Percentiles rank a stretch among this genome's conserved stretches.
Evolutionary conservation across 2,113 vertebrate genomes (phyloP).

Genomic region (Hemiscyllium ocellatum): DNA sequence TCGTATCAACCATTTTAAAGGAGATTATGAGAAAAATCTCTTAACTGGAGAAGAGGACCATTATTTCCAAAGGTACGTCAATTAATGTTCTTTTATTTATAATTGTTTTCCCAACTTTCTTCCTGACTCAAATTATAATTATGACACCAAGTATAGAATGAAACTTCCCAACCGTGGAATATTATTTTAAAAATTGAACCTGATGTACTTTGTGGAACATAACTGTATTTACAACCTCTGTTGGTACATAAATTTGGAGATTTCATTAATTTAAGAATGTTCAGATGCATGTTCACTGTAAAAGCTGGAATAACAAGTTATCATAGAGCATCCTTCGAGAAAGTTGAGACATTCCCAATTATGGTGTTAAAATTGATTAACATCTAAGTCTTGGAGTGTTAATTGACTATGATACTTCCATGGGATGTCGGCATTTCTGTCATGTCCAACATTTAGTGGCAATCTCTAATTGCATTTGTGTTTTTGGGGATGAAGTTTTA

Average conservation of each 20-base stretch:
- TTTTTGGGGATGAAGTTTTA: no score
- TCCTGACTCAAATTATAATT: background rate
- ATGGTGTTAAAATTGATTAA: no score
- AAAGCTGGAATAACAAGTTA: no score
- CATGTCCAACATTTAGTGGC: no score
- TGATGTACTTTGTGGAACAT: background rate
- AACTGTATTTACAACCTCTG: no score
- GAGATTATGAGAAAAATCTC: conserved; percentile 77
- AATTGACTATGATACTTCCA: no score
- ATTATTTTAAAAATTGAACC: background rate
- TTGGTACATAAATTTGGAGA: no score
- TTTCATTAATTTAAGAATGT: background rate
- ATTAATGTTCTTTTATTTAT: background rate
- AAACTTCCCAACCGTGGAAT: background rate
- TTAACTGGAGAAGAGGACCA: conserved; percentile 69
- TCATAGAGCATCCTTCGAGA: no score
- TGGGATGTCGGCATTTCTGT: no score
- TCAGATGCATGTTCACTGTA: background rate
- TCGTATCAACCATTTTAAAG: conserved; percentile 81
- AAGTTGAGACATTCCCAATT: no score
- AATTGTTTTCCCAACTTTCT: background rate
- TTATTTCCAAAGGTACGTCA: conserved; percentile 79
- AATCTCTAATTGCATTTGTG: no score
- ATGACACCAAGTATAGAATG: background rate
- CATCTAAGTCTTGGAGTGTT: no score